Percentiles rank a stretch among this genome's conserved stretches.
These are phyloP conservation scores for Periophthalmus magnuspinnatus DNA, from an alignment of 2,797 vertebrate species.

Conservation along the genomic window DNA sequence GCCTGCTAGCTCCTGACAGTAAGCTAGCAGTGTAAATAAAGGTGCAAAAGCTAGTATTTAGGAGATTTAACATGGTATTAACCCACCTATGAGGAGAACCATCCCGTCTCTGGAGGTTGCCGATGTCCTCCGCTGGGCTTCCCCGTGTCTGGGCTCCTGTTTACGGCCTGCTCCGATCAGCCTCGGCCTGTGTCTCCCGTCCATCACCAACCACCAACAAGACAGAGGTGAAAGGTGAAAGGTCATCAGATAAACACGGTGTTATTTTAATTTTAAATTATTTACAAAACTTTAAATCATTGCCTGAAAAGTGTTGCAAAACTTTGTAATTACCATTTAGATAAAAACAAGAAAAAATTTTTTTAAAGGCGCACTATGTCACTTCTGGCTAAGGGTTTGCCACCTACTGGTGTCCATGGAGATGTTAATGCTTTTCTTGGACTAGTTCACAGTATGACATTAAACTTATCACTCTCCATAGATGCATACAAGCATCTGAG, in stretches of 20 bases:
- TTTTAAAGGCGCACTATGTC: too few relatives aligned
- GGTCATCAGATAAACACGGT: slow-evolving; percentile 34
- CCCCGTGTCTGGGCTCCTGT: slow-evolving; percentile 1
- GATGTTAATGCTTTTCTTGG: too few relatives aligned
- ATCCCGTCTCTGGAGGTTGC: slow-evolving; percentile 8
- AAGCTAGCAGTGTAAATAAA: not conserved
- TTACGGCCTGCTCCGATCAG: slow-evolving; percentile 26
- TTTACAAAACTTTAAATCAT: not conserved
- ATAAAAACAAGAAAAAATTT: not conserved
- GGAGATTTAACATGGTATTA: rapidly evolving
- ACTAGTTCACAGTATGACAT: too few relatives aligned
- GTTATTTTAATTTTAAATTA: too few relatives aligned
- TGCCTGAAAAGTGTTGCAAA: not conserved
- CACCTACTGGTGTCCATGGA: too few relatives aligned
- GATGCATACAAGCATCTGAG: too few relatives aligned
- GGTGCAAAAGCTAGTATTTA: not conserved
- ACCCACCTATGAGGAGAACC: slow-evolving; percentile 22
- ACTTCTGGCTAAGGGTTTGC: too few relatives aligned
- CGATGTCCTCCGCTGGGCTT: not conserved
- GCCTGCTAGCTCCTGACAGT: slow-evolving; percentile 5
- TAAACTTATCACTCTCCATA: too few relatives aligned
- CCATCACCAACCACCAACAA: slow-evolving; percentile 25
- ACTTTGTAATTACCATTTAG: not conserved
- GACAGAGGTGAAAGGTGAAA: slow-evolving; percentile 49
- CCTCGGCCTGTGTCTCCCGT: slow-evolving; percentile 26